Evolutionary conservation across 2,888 invertebrate species (phyloP).

Genomic region (Ernsta delagoae): DNA sequence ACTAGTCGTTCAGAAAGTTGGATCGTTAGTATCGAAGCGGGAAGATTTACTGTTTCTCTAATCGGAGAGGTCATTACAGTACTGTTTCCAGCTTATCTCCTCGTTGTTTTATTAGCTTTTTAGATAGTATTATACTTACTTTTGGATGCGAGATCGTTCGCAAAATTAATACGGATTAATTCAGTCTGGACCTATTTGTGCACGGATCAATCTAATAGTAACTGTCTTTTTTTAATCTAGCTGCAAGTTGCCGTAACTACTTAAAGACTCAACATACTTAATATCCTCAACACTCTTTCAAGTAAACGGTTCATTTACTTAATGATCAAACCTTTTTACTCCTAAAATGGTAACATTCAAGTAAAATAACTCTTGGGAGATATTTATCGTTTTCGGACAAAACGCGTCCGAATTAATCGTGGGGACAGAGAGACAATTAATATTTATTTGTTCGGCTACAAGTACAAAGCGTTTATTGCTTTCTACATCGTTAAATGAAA

Average conservation of each 20-base stretch:
- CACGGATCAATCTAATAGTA: no score
- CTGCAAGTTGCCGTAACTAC: no score
- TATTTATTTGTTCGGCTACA: slow-evolving; percentile 41
- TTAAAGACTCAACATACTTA: no score
- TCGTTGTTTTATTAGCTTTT: neutral
- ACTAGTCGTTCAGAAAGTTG: neutral
- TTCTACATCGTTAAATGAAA: slow-evolving; percentile 3
- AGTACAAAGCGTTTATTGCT: slow-evolving; percentile 39
- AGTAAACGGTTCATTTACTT: no score
- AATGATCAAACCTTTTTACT: no score
- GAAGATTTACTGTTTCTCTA: neutral
- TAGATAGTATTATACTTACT: no score
- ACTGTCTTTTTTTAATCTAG: no score
- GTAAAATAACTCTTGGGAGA: slow-evolving; percentile 16
- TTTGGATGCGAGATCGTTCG: no score
- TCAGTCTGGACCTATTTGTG: no score
- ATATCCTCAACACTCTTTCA: no score
- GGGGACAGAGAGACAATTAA: slow-evolving; percentile 38
- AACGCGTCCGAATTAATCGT: slow-evolving; percentile 35
- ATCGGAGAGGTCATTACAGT: neutral
- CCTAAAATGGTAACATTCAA: neutral
- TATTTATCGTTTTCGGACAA: slow-evolving; percentile 28
- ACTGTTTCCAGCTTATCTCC: neutral
- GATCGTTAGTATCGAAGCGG: neutral
- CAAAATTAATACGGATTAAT: no score